Percentiles rank a stretch among this genome's conserved stretches.
Evolutionary conservation across 2,888 invertebrate species (phyloP).

Genomic region (Chromoteleia sp.): DNA sequence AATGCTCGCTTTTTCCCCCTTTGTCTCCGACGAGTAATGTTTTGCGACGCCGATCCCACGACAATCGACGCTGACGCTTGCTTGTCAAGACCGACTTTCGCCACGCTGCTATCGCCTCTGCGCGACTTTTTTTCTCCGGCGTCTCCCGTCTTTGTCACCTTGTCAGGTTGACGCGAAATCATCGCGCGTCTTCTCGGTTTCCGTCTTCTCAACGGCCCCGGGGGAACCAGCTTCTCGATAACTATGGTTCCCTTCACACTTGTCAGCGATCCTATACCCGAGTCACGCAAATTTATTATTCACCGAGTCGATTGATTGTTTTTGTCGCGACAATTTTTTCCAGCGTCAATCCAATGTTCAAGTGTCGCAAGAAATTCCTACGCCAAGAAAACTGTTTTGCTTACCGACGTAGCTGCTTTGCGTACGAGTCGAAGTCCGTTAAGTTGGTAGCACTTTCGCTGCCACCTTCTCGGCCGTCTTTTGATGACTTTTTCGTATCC

Average conservation of each 20-base stretch:
- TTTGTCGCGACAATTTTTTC: neutral
- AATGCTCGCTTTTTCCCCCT: constrained; percentile 10
- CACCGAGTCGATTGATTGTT: constrained; percentile 8
- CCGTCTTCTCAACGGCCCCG: neutral
- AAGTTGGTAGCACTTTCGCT: constrained; percentile 70
- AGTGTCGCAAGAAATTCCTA: neutral
- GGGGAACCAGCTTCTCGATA: neutral
- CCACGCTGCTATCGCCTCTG: constrained; percentile 30
- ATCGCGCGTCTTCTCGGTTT: constrained; percentile 21
- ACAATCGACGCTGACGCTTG: constrained; percentile 47
- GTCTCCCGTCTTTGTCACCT: constrained; percentile 40
- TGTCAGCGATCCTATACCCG: neutral
- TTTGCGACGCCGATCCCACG: constrained; percentile 39
- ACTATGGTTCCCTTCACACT: constrained; percentile 12
- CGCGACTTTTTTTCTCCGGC: constrained; percentile 17
- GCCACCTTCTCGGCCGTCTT: constrained; percentile 56
- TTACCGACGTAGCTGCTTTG: constrained; percentile 13
- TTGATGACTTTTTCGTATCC: constrained; percentile 68
- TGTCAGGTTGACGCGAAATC: constrained; percentile 43
- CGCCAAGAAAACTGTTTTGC: constrained; percentile 11
- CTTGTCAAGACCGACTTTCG: constrained; percentile 51
- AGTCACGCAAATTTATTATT: constrained; percentile 14
- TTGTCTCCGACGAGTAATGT: constrained; percentile 24
- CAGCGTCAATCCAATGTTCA: neutral
- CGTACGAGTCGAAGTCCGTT: constrained; percentile 43